phyloP scores from a whole-genome alignment of 2,888 invertebrate species.

The Parnassius orleans region DNA sequence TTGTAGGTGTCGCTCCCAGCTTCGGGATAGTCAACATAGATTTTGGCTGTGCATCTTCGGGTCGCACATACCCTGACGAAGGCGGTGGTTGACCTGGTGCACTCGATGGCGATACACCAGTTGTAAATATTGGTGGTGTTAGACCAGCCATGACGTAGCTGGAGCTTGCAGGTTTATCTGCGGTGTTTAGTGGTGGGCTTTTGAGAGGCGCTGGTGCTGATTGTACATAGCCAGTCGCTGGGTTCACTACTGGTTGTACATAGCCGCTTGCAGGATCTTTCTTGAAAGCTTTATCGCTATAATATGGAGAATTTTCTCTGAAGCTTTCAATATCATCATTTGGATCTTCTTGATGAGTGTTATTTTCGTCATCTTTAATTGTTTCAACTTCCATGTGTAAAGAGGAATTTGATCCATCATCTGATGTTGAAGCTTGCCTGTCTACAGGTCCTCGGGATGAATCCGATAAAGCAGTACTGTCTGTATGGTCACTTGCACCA shows the following conservation, averaged over 20 bases:
- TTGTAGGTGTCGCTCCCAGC: slow-evolving; percentile 55
- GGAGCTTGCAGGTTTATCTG: slow-evolving; percentile 55
- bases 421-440: slow-evolving; percentile 66
- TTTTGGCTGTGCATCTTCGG: slow-evolving; percentile 60
- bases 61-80: slow-evolving; percentile 65
- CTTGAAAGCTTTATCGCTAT: slow-evolving; percentile 56
- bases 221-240: slow-evolving; percentile 55
- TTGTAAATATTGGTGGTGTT: slow-evolving; percentile 64
- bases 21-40: slow-evolving; percentile 62
- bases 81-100: slow-evolving; percentile 47
- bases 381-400: slow-evolving; percentile 61
- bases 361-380: slow-evolving; percentile 44
- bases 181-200: slow-evolving; percentile 38
- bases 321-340: slow-evolving; percentile 56
- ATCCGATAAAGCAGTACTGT: slow-evolving; percentile 73
- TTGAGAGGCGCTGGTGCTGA: slow-evolving; percentile 47
- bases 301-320: slow-evolving; percentile 56
- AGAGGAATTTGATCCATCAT: slow-evolving; percentile 68
- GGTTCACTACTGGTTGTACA: slow-evolving; percentile 50
- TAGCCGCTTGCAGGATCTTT: slow-evolving; percentile 61
- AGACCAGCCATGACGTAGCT: slow-evolving; percentile 74
- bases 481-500: slow-evolving; percentile 69
- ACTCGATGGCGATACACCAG: slow-evolving; percentile 49
- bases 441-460: slow-evolving; percentile 58
- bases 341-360: slow-evolving; percentile 47